phyloP scores from a whole-genome alignment of 2,113 vertebrate genomes.

The Phylloscopus trochilus region DNA sequence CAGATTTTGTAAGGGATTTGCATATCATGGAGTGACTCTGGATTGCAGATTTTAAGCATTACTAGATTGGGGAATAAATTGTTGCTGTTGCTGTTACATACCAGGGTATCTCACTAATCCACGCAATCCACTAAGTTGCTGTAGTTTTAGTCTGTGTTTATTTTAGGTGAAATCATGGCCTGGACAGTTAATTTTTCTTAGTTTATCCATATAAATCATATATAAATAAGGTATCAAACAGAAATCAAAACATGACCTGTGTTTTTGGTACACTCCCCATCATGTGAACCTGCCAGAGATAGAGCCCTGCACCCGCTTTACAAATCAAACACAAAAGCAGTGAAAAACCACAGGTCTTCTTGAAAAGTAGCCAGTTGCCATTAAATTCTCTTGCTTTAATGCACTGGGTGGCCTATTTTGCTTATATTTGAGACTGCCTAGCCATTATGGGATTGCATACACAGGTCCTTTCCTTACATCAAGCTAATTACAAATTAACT shows the following conservation, averaged over 20 bases:
- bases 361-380: background rate
- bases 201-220: background rate
- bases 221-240: background rate
- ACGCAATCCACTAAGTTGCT: constrained; percentile 9
- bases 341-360: background rate
- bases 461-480: background rate
- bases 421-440: background rate
- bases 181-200: constrained; percentile 21
- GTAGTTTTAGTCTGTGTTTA: constrained; percentile 16
- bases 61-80: constrained; percentile 27
- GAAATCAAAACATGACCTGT: background rate
- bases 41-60: constrained; percentile 38
- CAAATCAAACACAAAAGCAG: background rate
- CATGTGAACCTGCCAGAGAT: background rate
- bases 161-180: constrained; percentile 32
- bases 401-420: background rate
- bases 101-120: constrained; percentile 41
- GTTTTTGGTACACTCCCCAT: background rate
- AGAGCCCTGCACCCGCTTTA: background rate
- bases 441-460: background rate
- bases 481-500: background rate
- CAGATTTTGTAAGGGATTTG: constrained; percentile 43
- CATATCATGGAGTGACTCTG: background rate
- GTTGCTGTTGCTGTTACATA: constrained; percentile 27
- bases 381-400: background rate